These are phyloP conservation scores for Trinorchestia longiramus DNA, from an alignment of 1,140 invertebrate species.

Conservation along the genomic window DNA sequence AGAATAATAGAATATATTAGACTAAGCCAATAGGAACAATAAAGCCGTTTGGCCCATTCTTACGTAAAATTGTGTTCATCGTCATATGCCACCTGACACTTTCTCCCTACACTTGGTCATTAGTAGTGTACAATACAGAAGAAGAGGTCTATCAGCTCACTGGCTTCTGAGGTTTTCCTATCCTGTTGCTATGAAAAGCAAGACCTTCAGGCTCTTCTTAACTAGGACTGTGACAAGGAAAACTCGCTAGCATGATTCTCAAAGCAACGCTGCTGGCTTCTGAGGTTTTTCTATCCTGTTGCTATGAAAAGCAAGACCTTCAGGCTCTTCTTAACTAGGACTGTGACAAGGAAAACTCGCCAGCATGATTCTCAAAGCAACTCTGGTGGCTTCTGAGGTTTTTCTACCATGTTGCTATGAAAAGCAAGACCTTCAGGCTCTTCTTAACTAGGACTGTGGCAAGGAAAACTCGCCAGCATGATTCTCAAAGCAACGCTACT, in stretches of 20 bases:
- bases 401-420: neutral
- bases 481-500: neutral
- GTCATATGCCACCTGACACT: neutral
- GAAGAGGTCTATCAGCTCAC: neutral
- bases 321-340: neutral
- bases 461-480: neutral
- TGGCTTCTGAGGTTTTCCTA: neutral
- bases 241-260: neutral
- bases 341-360: neutral
- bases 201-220: neutral
- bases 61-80: too few relatives aligned
- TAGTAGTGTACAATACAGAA: neutral
- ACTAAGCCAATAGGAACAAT: too few relatives aligned
- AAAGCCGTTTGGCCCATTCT: too few relatives aligned
- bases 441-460: neutral
- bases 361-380: neutral
- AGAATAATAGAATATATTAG: too few relatives aligned
- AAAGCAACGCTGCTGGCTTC: neutral
- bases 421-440: neutral
- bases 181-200: neutral
- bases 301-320: neutral
- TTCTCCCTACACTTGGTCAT: neutral
- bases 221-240: neutral
- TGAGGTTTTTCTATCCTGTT: neutral
- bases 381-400: neutral